Base-by-base conservation (phyloP, 2,113 vertebrate genomes). In the Platycercus adscitus region DNA sequence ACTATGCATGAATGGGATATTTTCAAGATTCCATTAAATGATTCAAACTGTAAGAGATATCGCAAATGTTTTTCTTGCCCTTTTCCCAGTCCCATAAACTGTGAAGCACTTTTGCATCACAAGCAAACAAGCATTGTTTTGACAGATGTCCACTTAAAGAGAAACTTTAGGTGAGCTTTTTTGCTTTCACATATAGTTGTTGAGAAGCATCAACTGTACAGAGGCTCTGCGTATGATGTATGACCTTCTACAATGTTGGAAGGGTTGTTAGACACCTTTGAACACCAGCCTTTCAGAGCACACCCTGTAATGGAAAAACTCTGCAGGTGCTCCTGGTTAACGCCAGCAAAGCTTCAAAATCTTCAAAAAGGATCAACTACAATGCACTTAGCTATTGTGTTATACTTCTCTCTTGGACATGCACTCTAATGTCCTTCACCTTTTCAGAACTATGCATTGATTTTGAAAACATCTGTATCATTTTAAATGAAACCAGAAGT, bases 1-100 rank as follows among this genome's bases (percentile, higher is more conserved):
- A 50, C 7, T 60, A 84, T 0, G 5, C 55, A 68, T 72, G 88
- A 87, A 63, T 33, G 56, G 29, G 71, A 87, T 85, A 23, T 84
- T 87, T 82, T 89, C 72, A 91, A 28, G 84, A 93, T 89, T 86
- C 58, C 18, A 26, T 77, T 83, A 80, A 39, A 49, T 63, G 24
- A 58, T 56, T 81, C 16, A 64, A 89, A 92, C 39, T 41, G 21
- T 80, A 81, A 81, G 41, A 85, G 35, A 37, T 44, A 68, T 11
- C 3, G 1, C 15, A 89, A 91, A 64, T 64, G 58, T 47, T 88
- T 20, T 52, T 68, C 88, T 86, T 81, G 41, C 50, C 44, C 61
- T 68, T 86, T 85, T 68, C 35, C 39, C 64, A 58, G 44, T 81
- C 52, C 24, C 26, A 46, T 29, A 49, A 2, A 10, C 15, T 49